These are phyloP conservation scores for Scolopax mira DNA, from an alignment of 2,113 vertebrate genomes.

Conservation along the genomic window DNA sequence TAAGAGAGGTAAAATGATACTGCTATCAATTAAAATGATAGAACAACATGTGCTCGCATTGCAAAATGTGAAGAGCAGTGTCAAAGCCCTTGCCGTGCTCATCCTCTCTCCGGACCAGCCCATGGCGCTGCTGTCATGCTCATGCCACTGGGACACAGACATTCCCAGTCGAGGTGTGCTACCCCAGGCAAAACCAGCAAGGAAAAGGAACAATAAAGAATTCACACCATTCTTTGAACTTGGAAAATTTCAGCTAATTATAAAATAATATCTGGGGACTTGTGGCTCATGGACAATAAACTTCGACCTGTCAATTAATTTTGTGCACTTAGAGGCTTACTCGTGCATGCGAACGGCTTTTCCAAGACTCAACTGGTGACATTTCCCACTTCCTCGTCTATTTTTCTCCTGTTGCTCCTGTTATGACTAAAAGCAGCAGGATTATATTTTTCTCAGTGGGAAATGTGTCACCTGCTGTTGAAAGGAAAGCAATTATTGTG, in stretches of 20 bases:
- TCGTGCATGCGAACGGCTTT: slow-evolving; percentile 41
- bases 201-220: neutral
- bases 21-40: neutral
- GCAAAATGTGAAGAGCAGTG: neutral
- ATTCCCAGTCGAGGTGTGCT: neutral
- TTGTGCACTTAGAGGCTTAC: slow-evolving; percentile 9
- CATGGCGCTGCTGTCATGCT: rapidly evolving
- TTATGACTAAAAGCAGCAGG: slow-evolving; percentile 56
- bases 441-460: slow-evolving; percentile 57
- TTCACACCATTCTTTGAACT: neutral
- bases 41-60: neutral
- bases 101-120: neutral
- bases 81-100: neutral
- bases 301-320: slow-evolving; percentile 42
- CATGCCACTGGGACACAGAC: rapidly evolving
- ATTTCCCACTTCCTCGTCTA: slow-evolving; percentile 62
- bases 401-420: slow-evolving; percentile 53
- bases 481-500: slow-evolving; percentile 73
- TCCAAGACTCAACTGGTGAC: slow-evolving; percentile 52
- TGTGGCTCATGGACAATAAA: slow-evolving; percentile 34
- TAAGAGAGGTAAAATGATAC: neutral
- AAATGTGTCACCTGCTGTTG: slow-evolving; percentile 59
- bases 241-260: neutral
- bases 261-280: slow-evolving; percentile 26
- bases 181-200: neutral